Base-by-base conservation (phyloP, 2,888 invertebrate genomes). In the Lapara coniferarum region DNA sequence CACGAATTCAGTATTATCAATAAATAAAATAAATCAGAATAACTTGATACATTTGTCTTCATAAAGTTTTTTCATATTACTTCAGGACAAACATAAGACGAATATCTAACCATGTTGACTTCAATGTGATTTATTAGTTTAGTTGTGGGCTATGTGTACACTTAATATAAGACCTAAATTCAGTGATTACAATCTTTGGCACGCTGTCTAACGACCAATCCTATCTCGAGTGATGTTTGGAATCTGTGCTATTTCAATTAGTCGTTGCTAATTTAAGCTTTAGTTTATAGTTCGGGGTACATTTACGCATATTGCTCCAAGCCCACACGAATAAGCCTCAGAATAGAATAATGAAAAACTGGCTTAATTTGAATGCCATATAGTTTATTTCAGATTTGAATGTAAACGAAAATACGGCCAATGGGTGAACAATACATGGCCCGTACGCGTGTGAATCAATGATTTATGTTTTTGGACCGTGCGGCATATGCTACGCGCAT, bases 41-140 rank as follows among this genome's bases (percentile, higher is more conserved):
- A 5, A 58, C 10, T 46, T 6, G 5, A 0, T 6, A 1, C 25
- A 13, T 6, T 14, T 37, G n/a, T 19, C 10, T 46, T 46, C 6
- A 46, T 46, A 10, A 63, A 46, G 59, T 63, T 46, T 46, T 63
- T 46, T 63, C 59, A 63, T 63, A 63, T 46, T 59, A 44, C 55
- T 55, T 55, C 19, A 16, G 7, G 19, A 63, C 4, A 46, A 46
- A 55, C 16, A 55, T 55, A 46, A 19, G 3, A 12, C 12, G 10
- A 46, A 63, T 16, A 63, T 46, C 44, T 7, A 55, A 55, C 10
- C 16, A 16, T 55, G 19, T 46, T 46, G 6, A 16, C n/a, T 46
- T 46, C 16, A 16, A 8, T 16, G 59, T n/a, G 46, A 46, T 12
- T 63, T 63, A 46, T 63, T 16, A 63, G 6, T 14, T 46, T 10